A percentile compares a stretch with the other conserved stretches of the same genome.
phyloP scores from a whole-genome alignment of 2,113 vertebrate species.

The Ammodytes dubius region DNA sequence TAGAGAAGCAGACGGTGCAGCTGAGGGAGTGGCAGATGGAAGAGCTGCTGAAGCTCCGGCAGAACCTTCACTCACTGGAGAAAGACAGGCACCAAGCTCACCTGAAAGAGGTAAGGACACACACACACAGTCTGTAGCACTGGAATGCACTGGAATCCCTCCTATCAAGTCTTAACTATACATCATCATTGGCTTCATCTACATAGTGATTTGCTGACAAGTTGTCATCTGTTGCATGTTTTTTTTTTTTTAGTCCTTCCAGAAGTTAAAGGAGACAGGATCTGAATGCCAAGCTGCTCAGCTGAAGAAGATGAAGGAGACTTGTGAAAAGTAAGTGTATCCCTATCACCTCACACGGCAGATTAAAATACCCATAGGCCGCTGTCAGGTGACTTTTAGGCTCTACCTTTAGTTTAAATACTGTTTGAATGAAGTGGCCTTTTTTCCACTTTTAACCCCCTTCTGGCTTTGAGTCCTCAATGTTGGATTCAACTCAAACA shows the following conservation, averaged over 20 bases:
- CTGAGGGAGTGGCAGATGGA: conserved; percentile 86
- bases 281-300: conserved; percentile 84
- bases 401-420: background rate
- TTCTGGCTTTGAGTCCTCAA: background rate
- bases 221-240: background rate
- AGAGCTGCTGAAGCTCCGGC: conserved; percentile 85
- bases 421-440: background rate
- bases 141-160: background rate
- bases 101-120: conserved; percentile 82
- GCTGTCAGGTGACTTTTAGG: background rate
- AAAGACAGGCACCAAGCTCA: conserved; percentile 80
- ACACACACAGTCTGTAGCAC: background rate
- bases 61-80: conserved; percentile 82
- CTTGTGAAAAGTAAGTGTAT: conserved; percentile 85
- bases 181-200: background rate
- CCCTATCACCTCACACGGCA: background rate
- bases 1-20: conserved; percentile 74
- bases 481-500: no score
- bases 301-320: conserved; percentile 88
- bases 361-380: background rate
- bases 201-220: conserved; percentile 28
- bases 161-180: conserved; percentile 9
- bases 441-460: background rate
- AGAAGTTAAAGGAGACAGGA: conserved; percentile 85
- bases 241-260: conserved; percentile 82